Conservation (phyloP, 2,113 vertebrate genomes). For the Strix uralensis region DNA sequence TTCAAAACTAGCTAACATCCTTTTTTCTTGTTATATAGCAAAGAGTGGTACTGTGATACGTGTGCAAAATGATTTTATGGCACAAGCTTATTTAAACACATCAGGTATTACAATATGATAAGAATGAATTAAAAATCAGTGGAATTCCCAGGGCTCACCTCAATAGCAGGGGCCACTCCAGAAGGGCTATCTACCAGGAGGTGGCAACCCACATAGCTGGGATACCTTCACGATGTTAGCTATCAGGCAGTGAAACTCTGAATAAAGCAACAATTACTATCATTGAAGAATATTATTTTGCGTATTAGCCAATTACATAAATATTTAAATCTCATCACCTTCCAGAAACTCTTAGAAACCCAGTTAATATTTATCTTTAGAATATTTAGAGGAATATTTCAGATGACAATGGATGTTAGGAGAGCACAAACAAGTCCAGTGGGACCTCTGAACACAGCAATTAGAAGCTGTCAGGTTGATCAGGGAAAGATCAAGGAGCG, state of each 20-base stretch:
- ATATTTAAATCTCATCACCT: not conserved
- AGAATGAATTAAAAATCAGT: not conserved
- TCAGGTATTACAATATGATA: not conserved
- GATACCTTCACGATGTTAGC: not conserved
- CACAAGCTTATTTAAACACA: not conserved
- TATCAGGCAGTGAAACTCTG: not conserved
- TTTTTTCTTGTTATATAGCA: not conserved
- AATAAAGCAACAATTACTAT: not conserved
- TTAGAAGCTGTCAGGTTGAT: not conserved
- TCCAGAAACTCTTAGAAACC: not conserved
- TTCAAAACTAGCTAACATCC: not conserved
- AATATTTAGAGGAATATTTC: not conserved
- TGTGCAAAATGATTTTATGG: not conserved
- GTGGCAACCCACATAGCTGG: fast-evolving
- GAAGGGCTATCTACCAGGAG: not conserved
- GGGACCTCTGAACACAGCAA: not conserved
- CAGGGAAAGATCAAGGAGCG: not conserved
- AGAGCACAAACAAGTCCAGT: not conserved
- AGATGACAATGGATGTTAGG: not conserved
- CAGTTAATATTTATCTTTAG: not conserved
- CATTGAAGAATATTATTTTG: not conserved
- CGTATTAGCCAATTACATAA: not conserved
- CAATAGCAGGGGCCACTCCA: not conserved
- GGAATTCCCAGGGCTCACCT: not conserved
- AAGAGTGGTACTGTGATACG: not conserved